Base-by-base conservation (phyloP, 2,113 vertebrate genomes). In the Neomonachus schauinslandi region DNA sequence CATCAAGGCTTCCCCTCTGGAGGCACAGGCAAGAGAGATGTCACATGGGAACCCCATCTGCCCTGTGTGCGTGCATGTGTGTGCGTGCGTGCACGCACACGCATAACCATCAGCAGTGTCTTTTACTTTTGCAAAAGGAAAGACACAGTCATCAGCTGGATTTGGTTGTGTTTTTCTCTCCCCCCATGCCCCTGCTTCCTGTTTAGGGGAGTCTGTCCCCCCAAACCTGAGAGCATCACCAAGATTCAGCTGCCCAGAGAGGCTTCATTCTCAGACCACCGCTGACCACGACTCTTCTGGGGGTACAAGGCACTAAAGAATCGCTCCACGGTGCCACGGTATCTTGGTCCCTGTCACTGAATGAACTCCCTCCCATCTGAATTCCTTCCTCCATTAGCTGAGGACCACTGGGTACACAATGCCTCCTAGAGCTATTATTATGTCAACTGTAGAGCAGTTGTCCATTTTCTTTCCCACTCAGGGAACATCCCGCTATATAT, bases 51-150 rank as follows among this genome's bases (percentile, higher is more conserved):
- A 67, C 22, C 53, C 19, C 13, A 3, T 19, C 42, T 16, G 46
- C 42, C 12, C 0, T 8, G 10, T 7, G 49, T 14, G 22, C 1
- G 26, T 59, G 24, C 19, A 65, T 57, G 28, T 36, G 26, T 21
- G 39, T 49, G 28, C 57, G 14, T 21, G 24, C 10, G 10, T 19
- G 65, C 5, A 0, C 5, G 6, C 63, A 14, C 11, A 36, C 1
- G 1, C 4, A 0, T 65, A 22, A 71, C 67, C 39, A 31, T 21
- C 26, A 51, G 39, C 26, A 59, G 18, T 10, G 10, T 65, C 77
- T 92, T 57, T 63, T 28, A 49, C 67, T 95, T 93, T 93, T 55
- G 74, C n/a, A 76, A 90, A 81, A 93, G 51, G 59, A 61, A 77
- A 76, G 82, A 61, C 5, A 53, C 1, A 86, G 31, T 55, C 53